Percentiles rank a stretch among this genome's conserved stretches.
Conservation (phyloP, 2,113 vertebrate genomes). For the Ancistrus triradiatus region DNA sequence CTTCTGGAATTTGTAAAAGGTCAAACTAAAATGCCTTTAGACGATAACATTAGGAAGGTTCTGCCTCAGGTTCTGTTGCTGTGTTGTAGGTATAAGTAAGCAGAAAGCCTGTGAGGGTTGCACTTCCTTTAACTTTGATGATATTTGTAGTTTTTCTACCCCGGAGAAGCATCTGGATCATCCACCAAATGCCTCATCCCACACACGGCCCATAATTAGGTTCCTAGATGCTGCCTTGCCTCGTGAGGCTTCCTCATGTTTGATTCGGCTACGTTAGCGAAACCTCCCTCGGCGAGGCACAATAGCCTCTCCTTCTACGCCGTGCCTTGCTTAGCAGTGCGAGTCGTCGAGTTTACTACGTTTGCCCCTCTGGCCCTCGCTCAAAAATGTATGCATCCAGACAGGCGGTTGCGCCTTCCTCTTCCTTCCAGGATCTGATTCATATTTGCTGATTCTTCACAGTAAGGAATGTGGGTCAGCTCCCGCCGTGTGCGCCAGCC, state of each 20-base stretch:
- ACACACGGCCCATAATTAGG: slow-evolving; percentile 1
- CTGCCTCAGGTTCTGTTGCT: no score
- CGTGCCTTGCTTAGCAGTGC: background rate
- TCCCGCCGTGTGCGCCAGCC: no score
- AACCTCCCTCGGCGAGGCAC: background rate
- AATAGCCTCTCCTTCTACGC: background rate
- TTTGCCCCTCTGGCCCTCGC: no score
- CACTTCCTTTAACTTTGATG: slow-evolving; percentile 10
- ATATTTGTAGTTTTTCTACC: background rate
- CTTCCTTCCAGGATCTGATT: no score
- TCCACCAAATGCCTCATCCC: slow-evolving; percentile 7
- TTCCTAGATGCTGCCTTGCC: background rate
- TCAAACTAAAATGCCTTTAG: no score
- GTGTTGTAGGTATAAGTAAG: background rate
- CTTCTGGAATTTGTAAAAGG: no score
- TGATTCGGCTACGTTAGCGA: background rate
- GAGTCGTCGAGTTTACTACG: no score
- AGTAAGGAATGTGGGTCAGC: no score
- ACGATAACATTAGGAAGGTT: no score
- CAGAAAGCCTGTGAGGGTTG: background rate
- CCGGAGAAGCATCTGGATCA: background rate
- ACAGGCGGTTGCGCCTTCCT: no score
- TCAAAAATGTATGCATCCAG: no score
- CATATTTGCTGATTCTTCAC: no score
- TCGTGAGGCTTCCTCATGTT: background rate